phyloP scores from a whole-genome alignment of 2,797 vertebrate species.

The Ctenopoma multispine region DNA sequence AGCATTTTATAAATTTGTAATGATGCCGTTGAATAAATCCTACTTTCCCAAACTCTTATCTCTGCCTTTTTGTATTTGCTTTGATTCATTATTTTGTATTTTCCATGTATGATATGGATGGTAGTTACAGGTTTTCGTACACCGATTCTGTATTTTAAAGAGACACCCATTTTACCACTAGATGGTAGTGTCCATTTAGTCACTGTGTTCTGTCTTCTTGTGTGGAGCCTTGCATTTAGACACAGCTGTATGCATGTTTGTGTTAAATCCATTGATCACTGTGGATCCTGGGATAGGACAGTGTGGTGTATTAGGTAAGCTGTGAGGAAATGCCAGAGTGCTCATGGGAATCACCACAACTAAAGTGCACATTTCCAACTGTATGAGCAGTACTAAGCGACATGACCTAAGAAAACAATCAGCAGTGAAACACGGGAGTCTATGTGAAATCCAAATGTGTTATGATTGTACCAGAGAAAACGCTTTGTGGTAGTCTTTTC shows the following conservation, averaged over 20 bases:
- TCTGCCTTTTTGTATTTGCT: not conserved
- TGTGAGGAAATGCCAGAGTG: conserved; percentile 76
- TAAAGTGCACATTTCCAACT: conserved; percentile 48
- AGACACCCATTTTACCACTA: conserved; percentile 40
- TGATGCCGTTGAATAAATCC: conserved; percentile 81
- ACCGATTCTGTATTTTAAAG: not conserved
- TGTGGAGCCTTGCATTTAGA: conserved; percentile 47
- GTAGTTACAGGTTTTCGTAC: not conserved
- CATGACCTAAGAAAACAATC: conserved; percentile 47
- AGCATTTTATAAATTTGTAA: conserved; percentile 83
- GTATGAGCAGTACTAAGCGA: conserved; percentile 41
- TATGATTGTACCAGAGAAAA: not conserved
- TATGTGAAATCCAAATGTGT: not conserved
- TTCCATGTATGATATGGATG: not conserved
- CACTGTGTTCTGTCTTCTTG: not conserved
- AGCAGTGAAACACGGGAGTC: not conserved
- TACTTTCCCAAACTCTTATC: conserved; percentile 73
- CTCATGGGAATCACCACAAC: conserved; percentile 65
- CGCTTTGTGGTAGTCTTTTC: not conserved
- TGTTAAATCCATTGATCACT: conserved; percentile 75
- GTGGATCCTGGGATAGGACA: conserved; percentile 48
- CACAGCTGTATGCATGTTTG: conserved; percentile 61
- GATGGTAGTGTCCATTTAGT: conserved; percentile 42
- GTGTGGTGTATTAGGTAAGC: conserved; percentile 60
- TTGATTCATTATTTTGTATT: not conserved